Base-by-base conservation (phyloP, 1,140 invertebrate genomes). In the Plutomurus gul region DNA sequence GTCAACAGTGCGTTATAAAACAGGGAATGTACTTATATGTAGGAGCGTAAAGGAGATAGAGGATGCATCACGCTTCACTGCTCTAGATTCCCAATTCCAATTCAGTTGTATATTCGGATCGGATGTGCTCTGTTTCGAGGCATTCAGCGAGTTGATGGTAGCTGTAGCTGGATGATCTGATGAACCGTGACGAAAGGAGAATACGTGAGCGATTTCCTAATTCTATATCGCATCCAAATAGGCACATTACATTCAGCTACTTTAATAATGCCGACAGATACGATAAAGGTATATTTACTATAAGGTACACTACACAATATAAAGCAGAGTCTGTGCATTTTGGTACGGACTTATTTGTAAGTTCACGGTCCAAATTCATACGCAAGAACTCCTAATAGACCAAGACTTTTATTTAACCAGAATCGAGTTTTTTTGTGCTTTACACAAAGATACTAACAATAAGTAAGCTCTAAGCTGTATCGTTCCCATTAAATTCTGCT, bases 201-300 rank as follows among this genome's bases (percentile, higher is more conserved):
- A 7, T 72, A 72, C 70, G 70, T 72, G 70, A 72, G 30, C 70
- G 60, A 70, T 70, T 70, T 70, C 60, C 60, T 70, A 70, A 70
- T 70, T 36, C 27, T 72, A 72, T 37, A 43, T 72, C 70, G 18
- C 70, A 72, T 43, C 39, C 39, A 43, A 43, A 43, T 43, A n/a
- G n/a, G n/a, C n/a, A 43, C 39, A 43, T 43, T 43, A 43, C 39
- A 43, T n/a, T n/a, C n/a, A n/a, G n/a, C n/a, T 43, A 43, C 39
- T 13, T 43, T 43, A 43, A 10, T n/a, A n/a, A 13, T 13, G 10
- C 11, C 11, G 39, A 13, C 11, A 43, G n/a, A 43, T 43, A n/a
- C 39, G 39, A 13, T n/a, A n/a, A n/a, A n/a, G n/a, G n/a, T n/a
- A n/a, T n/a, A n/a, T n/a, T n/a, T n/a, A n/a, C n/a, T n/a, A n/a